Conservation (phyloP, 1,140 invertebrate genomes). For the Trissolcus basalis region DNA sequence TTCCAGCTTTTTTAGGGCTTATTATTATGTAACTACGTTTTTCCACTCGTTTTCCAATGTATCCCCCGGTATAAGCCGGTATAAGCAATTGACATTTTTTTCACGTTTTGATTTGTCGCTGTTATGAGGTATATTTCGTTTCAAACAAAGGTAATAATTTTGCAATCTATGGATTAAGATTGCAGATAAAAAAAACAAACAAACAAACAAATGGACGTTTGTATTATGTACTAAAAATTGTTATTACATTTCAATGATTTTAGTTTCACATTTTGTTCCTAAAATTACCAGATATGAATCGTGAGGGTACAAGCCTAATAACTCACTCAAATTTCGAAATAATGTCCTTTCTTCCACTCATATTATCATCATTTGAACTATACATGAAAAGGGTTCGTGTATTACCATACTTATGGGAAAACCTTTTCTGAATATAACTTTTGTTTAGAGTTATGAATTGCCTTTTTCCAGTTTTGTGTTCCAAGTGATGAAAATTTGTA, state of each 20-base stretch:
- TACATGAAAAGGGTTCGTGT: slow-evolving; percentile 5
- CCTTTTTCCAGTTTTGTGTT: slow-evolving; percentile 1
- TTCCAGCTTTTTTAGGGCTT: slow-evolving; percentile 62
- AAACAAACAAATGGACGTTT: no score
- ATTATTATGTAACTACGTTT: slow-evolving; percentile 73
- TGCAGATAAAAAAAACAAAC: no score
- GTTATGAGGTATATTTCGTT: no score
- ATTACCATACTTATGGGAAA: slow-evolving; percentile 23
- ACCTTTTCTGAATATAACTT: slow-evolving; percentile 9
- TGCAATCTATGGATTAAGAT: no score
- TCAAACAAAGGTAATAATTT: no score
- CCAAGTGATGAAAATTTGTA: neutral
- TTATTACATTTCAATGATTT: no score
- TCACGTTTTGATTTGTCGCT: slow-evolving; percentile 35
- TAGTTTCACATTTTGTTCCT: no score
- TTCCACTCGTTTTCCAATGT: slow-evolving; percentile 69
- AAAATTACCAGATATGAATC: no score
- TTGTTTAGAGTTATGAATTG: slow-evolving; percentile 12
- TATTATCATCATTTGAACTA: neutral
- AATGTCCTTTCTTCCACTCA: no score
- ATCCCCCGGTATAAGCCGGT: slow-evolving; percentile 39
- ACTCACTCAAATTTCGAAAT: no score
- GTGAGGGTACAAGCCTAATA: no score
- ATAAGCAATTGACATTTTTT: slow-evolving; percentile 39
- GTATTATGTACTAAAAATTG: no score